Base-by-base conservation (phyloP, 2,888 invertebrate genomes). In the Icerya purchasi region DNA sequence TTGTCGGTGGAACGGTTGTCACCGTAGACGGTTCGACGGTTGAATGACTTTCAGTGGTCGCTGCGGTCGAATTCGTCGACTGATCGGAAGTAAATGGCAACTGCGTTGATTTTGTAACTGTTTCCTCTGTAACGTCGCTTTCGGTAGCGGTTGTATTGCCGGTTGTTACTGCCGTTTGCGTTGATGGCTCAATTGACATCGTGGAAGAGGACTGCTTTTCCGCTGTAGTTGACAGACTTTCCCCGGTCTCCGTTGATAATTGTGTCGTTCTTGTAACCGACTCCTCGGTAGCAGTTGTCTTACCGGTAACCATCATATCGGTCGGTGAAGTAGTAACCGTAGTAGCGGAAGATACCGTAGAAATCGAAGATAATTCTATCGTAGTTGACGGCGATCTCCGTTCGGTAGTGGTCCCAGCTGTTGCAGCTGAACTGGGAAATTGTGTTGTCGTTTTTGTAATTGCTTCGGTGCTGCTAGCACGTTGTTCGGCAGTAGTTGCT, bases 381-480 rank as follows among this genome's bases (percentile, higher is more conserved):
- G 60, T 60, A 36, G 60, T 54, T 54, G 53, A 5, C 19, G 53
- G 14, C n/a, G 59, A 22, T 14, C 53, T 22, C 20, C 19, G 61
- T 62, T 65, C 63, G 54, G 65, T 65, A 25, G 65, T 66, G 49
- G 63, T 63, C 49, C 64, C 62, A 58, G 63, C 58, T 63, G 65
- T 58, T 20, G 66, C 60, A n/a, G n/a, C n/a, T n/a, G n/a, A n/a
- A n/a, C n/a, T n/a, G n/a, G n/a, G n/a, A n/a, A n/a, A n/a, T 51
- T 68, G 66, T 56, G 68, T 69, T 20, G 65, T 62, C 2, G 68
- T 66, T 53, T 61, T 61, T 58, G 65, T 61, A 20, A 24, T 56
- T 22, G 63, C 53, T 56, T 57, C 63, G 50, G 60, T n/a, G n/a
- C n/a, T n/a, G n/a, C n/a, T n/a, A n/a, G n/a, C n/a, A n/a, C n/a